Conservation (phyloP, 2,888 invertebrate species). For the Stenoptilia bipunctidactyla region DNA sequence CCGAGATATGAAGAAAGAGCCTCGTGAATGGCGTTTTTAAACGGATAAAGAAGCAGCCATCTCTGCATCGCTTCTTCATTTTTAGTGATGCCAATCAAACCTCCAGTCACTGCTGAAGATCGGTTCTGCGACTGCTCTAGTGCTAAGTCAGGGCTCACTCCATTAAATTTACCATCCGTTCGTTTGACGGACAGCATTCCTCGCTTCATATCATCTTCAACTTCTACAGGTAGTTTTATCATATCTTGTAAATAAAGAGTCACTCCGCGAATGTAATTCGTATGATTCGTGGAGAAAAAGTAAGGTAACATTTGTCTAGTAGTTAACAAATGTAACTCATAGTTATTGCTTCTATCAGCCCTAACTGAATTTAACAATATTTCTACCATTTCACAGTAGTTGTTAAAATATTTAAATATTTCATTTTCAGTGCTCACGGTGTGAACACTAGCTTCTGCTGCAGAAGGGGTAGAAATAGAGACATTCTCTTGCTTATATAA, state of each 20-base stretch:
- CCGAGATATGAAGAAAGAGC: conserved; percentile 11
- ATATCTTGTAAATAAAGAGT: conserved; percentile 7
- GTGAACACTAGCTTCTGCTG: too few relatives aligned
- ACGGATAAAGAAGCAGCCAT: conserved; percentile 14
- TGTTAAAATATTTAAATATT: too few relatives aligned
- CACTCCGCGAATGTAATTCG: conserved; percentile 5
- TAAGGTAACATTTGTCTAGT: too few relatives aligned
- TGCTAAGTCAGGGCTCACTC: conserved; percentile 20
- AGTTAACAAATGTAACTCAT: too few relatives aligned
- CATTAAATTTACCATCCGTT: conserved; percentile 17
- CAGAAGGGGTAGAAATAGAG: too few relatives aligned
- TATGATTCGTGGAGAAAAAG: background rate
- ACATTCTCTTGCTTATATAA: too few relatives aligned
- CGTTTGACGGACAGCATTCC: conserved; percentile 10
- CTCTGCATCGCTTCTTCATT: conserved; percentile 20
- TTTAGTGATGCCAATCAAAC: conserved; percentile 12
- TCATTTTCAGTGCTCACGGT: too few relatives aligned
- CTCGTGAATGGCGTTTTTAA: conserved; percentile 14
- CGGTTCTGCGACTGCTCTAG: conserved; percentile 22
- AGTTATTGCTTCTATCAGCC: too few relatives aligned
- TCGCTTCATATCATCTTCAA: conserved; percentile 6
- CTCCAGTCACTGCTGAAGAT: conserved; percentile 16
- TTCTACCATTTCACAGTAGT: too few relatives aligned
- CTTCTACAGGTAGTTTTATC: conserved; percentile 6
- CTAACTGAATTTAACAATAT: too few relatives aligned